phyloP scores from a whole-genome alignment of 2,888 invertebrate genomes.

The Stegana nigrithorax region DNA sequence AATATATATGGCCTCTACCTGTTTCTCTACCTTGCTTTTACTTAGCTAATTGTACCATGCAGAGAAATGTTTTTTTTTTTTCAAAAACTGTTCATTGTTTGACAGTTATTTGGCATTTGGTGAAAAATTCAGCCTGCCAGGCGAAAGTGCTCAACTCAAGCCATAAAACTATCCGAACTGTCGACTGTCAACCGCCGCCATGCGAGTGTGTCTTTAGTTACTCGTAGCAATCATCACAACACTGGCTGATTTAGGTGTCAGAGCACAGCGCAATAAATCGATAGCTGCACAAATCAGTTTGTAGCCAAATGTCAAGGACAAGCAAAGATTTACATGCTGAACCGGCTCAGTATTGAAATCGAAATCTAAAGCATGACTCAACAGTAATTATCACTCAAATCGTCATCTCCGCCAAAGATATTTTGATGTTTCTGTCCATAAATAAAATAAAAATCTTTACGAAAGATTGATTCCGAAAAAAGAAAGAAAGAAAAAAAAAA shows the following conservation, averaged over 20 bases:
- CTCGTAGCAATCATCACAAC: background rate
- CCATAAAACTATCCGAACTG: too few species aligned
- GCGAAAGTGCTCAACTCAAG: conserved; percentile 13
- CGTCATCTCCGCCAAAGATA: background rate
- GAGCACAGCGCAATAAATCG: too few species aligned
- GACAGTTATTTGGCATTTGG: conserved; percentile 20
- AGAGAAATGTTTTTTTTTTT: too few species aligned
- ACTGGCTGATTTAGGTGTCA: background rate
- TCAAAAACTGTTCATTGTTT: conserved; percentile 16
- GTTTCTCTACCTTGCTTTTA: too few species aligned
- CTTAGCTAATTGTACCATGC: too few species aligned
- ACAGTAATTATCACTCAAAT: conserved; percentile 18
- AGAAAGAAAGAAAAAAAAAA: conserved; percentile 18
- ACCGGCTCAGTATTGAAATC: conserved; percentile 12
- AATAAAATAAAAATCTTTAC: background rate
- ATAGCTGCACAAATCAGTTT: too few species aligned
- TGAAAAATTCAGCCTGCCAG: conserved; percentile 10
- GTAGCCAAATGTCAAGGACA: conserved; percentile 17
- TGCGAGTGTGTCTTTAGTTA: too few species aligned
- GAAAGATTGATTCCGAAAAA: background rate
- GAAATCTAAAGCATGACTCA: conserved; percentile 23
- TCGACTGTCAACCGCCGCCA: too few species aligned
- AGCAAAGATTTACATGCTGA: background rate
- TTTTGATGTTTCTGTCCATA: background rate
- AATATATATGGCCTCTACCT: too few species aligned